phyloP scores from a whole-genome alignment of 2,113 vertebrate genomes.

The Stercorarius parasiticus region DNA sequence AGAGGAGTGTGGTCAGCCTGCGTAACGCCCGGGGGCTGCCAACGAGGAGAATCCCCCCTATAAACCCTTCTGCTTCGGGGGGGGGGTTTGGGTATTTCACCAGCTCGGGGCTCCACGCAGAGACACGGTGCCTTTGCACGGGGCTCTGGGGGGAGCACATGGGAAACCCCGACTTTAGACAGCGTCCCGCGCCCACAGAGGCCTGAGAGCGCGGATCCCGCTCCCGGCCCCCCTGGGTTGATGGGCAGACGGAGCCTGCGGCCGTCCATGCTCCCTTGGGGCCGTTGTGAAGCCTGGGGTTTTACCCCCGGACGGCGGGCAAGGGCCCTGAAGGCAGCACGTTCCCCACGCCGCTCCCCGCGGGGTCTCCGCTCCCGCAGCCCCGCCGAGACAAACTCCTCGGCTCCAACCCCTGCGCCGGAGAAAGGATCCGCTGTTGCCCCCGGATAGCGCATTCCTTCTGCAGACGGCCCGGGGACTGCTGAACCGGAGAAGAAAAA shows the following conservation, averaged over 20 bases:
- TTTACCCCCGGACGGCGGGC: background rate
- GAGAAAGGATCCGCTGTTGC: slow-evolving; percentile 56
- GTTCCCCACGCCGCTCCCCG: background rate
- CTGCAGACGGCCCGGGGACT: slow-evolving; percentile 16
- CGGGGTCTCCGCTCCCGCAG: background rate
- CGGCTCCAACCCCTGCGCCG: background rate
- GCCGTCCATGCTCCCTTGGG: background rate
- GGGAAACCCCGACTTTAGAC: background rate
- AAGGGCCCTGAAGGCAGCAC: background rate
- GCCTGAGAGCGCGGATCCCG: background rate
- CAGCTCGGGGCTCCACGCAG: accelerated
- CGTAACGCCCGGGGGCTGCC: background rate
- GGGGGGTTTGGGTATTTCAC: background rate
- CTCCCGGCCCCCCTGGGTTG: background rate
- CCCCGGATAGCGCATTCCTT: slow-evolving; percentile 52
- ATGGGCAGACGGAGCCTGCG: background rate
- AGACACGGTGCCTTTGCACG: accelerated
- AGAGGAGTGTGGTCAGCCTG: background rate
- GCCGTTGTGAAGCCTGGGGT: background rate
- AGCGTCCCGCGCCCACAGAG: background rate
- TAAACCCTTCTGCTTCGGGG: background rate
- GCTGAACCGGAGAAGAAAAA: slow-evolving; percentile 70
- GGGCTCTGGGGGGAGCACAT: accelerated
- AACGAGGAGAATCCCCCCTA: background rate
- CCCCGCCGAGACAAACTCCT: background rate